These are phyloP conservation scores for Pectinophora gossypiella DNA, from an alignment of 1,140 invertebrate species.

Conservation along the genomic window DNA sequence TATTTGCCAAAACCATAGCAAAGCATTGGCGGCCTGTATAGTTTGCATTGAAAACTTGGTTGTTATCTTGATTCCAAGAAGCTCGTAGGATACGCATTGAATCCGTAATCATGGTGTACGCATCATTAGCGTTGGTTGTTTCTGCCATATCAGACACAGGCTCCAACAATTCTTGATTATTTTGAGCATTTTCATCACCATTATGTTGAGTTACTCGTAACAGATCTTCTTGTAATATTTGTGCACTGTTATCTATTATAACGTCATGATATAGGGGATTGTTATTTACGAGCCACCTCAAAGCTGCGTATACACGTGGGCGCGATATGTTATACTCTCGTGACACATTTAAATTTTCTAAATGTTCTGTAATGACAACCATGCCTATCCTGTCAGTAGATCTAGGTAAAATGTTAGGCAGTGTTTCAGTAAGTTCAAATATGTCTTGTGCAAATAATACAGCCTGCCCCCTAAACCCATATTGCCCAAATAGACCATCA, in stretches of 20 bases:
- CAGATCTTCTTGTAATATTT: slow-evolving; percentile 2
- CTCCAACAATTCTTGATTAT: slow-evolving; percentile 2
- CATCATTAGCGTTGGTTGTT: neutral
- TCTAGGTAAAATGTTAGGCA: slow-evolving; percentile 21
- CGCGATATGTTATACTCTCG: neutral
- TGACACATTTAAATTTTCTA: slow-evolving; percentile 20
- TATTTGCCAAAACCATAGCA: slow-evolving; percentile 2
- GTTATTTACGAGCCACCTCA: slow-evolving; percentile 17
- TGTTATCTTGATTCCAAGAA: slow-evolving; percentile 3
- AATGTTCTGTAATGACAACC: slow-evolving; percentile 19
- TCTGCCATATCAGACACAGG: neutral
- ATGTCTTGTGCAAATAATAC: slow-evolving; percentile 27
- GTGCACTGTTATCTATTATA: slow-evolving; percentile 10
- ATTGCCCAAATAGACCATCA: slow-evolving; percentile 19
- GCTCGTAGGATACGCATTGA: slow-evolving; percentile 6
- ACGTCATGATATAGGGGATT: slow-evolving; percentile 24
- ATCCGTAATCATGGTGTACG: neutral
- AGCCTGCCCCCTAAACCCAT: slow-evolving; percentile 23
- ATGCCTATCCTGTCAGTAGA: slow-evolving; percentile 9
- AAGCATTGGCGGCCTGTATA: slow-evolving; percentile 6
- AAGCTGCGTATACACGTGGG: slow-evolving; percentile 4
- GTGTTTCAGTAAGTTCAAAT: slow-evolving; percentile 24
- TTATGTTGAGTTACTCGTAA: neutral
- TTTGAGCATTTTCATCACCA: slow-evolving; percentile 4
- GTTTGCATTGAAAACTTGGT: neutral